Evolutionary conservation across 2,888 invertebrate species (phyloP).

Genomic region (Ceratothoa steindachneri): DNA sequence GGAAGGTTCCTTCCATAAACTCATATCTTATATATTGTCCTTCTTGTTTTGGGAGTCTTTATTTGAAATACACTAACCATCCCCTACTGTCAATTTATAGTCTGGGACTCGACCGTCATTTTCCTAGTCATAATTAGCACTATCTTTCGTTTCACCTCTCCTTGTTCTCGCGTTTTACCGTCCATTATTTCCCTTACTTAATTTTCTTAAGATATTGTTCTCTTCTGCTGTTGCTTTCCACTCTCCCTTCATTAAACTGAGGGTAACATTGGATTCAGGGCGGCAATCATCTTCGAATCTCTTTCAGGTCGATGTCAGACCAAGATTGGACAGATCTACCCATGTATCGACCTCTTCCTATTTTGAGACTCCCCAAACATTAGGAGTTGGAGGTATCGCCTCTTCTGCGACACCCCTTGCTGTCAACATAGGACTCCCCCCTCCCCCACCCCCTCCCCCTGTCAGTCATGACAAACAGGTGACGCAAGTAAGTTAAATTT

Average conservation of each 20-base stretch:
- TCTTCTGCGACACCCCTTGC: slow-evolving; percentile 3
- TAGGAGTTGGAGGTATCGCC: slow-evolving; percentile 8
- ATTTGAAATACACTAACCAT: no score
- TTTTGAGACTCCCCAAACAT: background rate
- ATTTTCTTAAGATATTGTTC: no score
- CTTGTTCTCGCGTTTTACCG: no score
- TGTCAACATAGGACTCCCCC: slow-evolving; percentile 15
- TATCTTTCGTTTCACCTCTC: no score
- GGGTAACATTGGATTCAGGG: background rate
- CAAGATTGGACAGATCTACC: background rate
- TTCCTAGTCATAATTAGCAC: no score
- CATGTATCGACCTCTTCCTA: background rate
- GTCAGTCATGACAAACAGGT: background rate
- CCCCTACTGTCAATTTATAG: no score
- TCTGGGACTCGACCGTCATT: no score
- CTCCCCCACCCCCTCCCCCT: slow-evolving; percentile 12
- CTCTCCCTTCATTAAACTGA: background rate
- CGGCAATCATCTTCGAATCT: background rate
- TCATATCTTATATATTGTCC: no score
- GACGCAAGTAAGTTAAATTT: background rate
- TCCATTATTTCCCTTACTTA: no score
- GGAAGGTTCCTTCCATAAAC: no score
- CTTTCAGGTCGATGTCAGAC: background rate
- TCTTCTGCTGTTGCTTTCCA: background rate
- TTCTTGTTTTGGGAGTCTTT: no score